Base-by-base conservation (phyloP, 2,113 vertebrate genomes). In the Oxyruncus cristatus region DNA sequence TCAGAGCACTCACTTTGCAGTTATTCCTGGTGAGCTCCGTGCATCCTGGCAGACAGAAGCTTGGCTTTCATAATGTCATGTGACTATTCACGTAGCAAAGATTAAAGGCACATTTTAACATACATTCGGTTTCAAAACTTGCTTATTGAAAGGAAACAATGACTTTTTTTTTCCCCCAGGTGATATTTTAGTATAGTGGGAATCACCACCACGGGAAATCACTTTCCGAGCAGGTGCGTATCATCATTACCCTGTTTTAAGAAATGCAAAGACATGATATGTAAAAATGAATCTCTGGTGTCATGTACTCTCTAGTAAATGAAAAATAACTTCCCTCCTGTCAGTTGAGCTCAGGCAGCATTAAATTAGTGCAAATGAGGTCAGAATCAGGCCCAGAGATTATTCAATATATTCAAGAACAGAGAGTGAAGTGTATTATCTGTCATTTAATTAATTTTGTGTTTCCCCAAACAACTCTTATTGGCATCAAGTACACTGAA, bases 81-180 rank as follows among this genome's bases (percentile, higher is more conserved):
- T n/a, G 50, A 27, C 47, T 78, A 17, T 47, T 88, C 61, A 46
- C 13, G 24, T n/a, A 78, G 63, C 46, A 63, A 76, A 80, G 27
- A 72, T 50, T 50, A 55, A 70, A 80, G 42, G 10, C 52, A 52
- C 26, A 8, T 81, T 83, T 74, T 61, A 93, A 46, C 22, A 80
- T 74, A 37, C 3, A 50, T 42, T 85, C 81, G 28, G 28, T 66
- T 92, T 75, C 30, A 81, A 62, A 88, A 52, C 42, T 59, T 94
- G 49, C 17, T 59, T 90, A 76, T 78, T 90, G 84, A 91, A 92
- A 88, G 47, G 32, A 87, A 96, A 85, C 44, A 85, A 76, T 49
- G 17, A 9, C 10, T 52, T 52, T 52, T 27, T 72, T 44, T 41
- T 86, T 74, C 24, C 4, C 52, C 67, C 66, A 50, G 28, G 30